Evolutionary conservation across 2,888 invertebrate genomes (phyloP).

Genomic region (Drosophila nr. perissopoda): DNA sequence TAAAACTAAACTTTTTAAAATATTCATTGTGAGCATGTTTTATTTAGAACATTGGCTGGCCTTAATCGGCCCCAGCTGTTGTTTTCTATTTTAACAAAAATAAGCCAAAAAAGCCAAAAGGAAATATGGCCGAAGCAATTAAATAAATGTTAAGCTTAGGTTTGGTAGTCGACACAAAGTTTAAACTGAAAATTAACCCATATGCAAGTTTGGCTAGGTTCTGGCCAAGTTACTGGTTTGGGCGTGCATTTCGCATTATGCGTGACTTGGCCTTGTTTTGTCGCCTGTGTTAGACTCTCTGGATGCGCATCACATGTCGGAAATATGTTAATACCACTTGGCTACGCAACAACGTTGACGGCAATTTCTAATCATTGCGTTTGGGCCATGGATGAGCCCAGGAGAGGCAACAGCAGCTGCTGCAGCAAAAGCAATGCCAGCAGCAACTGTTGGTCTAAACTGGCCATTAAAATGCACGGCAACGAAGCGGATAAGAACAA

Average conservation of each 20-base stretch:
- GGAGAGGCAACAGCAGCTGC: conserved; percentile 22
- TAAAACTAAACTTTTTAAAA: neutral
- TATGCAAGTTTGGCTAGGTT: neutral
- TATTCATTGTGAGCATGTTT: neutral
- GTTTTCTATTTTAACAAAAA: neutral
- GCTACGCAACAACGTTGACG: conserved; percentile 45
- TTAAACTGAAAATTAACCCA: neutral
- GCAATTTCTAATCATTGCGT: conserved; percentile 59
- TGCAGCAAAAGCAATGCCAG: conserved; percentile 21
- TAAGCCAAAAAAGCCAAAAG: neutral
- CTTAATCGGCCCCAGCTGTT: neutral
- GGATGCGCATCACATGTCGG: conserved; percentile 33
- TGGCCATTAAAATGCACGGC: conserved; percentile 73
- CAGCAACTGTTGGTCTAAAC: conserved; percentile 54
- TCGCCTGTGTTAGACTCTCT: conserved; percentile 13
- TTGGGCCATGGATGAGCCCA: conserved; percentile 23
- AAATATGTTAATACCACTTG: conserved; percentile 48
- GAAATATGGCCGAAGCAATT: neutral
- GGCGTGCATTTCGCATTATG: neutral
- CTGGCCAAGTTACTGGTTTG: neutral
- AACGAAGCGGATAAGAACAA: conserved; percentile 49
- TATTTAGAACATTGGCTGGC: neutral
- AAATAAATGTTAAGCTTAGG: neutral
- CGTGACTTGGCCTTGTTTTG: neutral
- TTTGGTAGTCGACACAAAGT: neutral